Conservation (phyloP, 2,113 vertebrate genomes). For the Pachyramphus minor region DNA sequence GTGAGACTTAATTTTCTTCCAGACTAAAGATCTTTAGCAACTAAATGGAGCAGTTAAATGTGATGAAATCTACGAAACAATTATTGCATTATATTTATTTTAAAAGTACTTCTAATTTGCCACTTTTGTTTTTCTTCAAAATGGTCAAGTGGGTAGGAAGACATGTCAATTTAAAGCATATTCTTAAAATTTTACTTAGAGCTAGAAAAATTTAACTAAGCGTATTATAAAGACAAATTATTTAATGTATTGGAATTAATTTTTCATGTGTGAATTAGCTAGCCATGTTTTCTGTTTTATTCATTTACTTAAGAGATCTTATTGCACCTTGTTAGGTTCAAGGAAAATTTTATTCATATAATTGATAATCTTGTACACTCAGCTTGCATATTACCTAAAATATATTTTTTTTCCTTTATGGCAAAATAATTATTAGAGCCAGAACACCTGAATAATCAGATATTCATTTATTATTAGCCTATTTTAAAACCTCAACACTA, state of each 20-base stretch:
- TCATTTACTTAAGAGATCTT: neutral
- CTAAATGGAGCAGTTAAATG: neutral
- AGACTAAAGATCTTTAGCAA: neutral
- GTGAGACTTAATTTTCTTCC: neutral
- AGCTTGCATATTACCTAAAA: neutral
- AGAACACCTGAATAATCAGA: neutral
- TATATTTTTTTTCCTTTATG: neutral
- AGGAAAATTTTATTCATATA: neutral
- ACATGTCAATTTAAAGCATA: neutral
- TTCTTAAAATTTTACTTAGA: neutral
- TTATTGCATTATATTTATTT: neutral
- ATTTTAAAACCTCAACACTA: neutral
- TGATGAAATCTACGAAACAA: neutral
- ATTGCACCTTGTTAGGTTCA: neutral
- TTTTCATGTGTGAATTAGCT: neutral
- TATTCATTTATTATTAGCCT: neutral
- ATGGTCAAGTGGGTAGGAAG: neutral
- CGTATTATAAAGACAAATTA: neutral
- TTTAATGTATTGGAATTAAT: neutral
- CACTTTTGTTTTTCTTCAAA: constrained; percentile 1
- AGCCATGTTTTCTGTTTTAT: neutral
- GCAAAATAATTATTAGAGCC: neutral
- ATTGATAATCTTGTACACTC: neutral
- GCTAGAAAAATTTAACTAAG: neutral
- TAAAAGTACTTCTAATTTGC: neutral